Evolutionary conservation across 2,888 invertebrate genomes (phyloP), one percentile per base, ranked within the genome.

Genomic region (Drosophila glabriapex): DNA sequence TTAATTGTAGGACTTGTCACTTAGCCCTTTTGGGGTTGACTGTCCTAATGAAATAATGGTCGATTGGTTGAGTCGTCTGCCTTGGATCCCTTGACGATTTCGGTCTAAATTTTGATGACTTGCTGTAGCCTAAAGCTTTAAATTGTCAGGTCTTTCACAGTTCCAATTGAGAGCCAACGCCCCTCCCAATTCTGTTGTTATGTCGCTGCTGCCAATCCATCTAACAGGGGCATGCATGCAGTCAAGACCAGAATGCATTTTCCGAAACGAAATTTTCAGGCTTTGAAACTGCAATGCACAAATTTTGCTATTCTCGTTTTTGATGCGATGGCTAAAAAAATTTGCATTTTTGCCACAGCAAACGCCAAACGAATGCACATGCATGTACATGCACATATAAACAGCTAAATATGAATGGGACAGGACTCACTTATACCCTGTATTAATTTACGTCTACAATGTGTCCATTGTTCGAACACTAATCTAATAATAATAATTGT

Each of bases 1-100:
- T 92, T 92, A 91, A 92, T 83, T 90, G 80, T 78, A 78, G 80
- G 82, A 92, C 91, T 91, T 85, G 80, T 76, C 79, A 76, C 68
- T 80, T 80, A 53, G 59, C 68, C 64, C 14, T 56, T 56, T 29
- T 54, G 62, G 67, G 56, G 39, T 55, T 35, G 39, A 28, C 19
- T 46, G 9, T 39, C 54, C 50, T 22, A 10, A 60, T 54, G 41
- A 60, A 70, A 41, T 22, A 39, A 31, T 16, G 25, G 25, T 35
- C 61, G 77, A 78, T 73, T 78, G 59, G 31, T 64, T 35, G n/a
- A 28, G 25, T 4, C 63, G 35, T 5, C 39, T 14, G 1, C 22
- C 14, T 31, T 10, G 14, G 14, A 56, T 35, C 25, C 52, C 35
- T 49, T 16, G 14, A 4, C 5, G 5, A 35, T 28, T 39, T 49